phyloP scores from a whole-genome alignment of 2,888 invertebrate species.

The Capitulum mitella region DNA sequence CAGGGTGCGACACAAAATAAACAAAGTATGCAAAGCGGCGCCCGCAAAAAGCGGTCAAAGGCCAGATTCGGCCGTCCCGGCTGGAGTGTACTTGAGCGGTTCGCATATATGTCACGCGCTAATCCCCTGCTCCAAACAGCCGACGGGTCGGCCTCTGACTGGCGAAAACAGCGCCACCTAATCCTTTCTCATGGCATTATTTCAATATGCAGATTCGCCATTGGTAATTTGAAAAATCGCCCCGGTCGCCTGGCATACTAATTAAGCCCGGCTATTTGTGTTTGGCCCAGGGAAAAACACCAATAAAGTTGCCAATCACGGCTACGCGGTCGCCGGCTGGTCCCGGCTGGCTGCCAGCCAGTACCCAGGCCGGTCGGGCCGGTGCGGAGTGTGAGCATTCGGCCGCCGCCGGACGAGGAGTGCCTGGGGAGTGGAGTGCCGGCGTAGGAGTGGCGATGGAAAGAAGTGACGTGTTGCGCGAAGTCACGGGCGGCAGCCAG shows the following conservation, averaged over 20 bases:
- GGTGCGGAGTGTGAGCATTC: too few relatives aligned
- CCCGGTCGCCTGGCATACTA: not conserved
- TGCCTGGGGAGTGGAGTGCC: too few relatives aligned
- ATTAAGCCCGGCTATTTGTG: slow-evolving; percentile 6
- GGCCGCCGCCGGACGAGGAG: not conserved
- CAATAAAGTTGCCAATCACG: slow-evolving; percentile 23
- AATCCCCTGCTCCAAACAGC: slow-evolving; percentile 8
- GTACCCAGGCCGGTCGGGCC: not conserved
- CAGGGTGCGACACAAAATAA: not conserved
- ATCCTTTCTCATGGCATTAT: slow-evolving; percentile 24
- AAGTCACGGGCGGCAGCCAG: not conserved
- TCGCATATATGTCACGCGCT: slow-evolving; percentile 12
- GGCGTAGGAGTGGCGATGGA: not conserved
- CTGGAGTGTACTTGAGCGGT: slow-evolving; percentile 17
- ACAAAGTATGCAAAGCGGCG: slow-evolving; percentile 2
- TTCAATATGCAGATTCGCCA: slow-evolving; percentile 20
- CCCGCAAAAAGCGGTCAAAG: not conserved
- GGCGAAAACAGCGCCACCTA: not conserved
- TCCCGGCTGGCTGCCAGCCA: too few relatives aligned
- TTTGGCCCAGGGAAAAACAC: not conserved
- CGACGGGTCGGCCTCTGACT: not conserved
- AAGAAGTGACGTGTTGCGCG: not conserved
- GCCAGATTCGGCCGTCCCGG: not conserved
- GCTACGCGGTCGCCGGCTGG: not conserved
- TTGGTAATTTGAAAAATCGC: slow-evolving; percentile 2